Base-by-base conservation (phyloP, 2,113 vertebrate genomes). In the Piaya cayana region DNA sequence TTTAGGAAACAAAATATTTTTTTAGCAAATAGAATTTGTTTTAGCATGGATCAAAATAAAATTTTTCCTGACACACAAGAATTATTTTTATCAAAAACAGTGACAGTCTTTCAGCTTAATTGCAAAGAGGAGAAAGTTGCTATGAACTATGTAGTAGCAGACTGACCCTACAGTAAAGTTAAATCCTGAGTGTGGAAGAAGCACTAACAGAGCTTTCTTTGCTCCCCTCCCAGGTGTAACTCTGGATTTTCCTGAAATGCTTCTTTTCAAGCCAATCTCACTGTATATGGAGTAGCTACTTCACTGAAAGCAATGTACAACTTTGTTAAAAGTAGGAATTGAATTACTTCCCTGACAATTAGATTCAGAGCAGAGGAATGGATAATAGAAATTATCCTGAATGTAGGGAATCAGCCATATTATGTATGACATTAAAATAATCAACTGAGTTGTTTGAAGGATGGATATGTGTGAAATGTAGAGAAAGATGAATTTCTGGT, bases 141-240 rank as follows among this genome's bases (percentile, higher is more conserved):
- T 74, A 5, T 19, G 63, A 71, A 23, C 55, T 37, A 32, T 16
- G 13, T 63, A 64, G n/a, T 93, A 74, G 92, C 56, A 95, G 75
- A 60, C 72, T 93, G 60, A 77, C 92, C 86, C 49, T 81, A 32
- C 30, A 71, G 80, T 47, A 88, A 90, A 86, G 67, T 22, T 81
- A 70, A 94, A 85, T 86, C 50, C 65, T 52, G 60, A 59, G 3
- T 67, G 37, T 89, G 56, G 60, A 94, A 75, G 75, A 76, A 64
- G 36, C 20, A 80, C 94, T 91, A 81, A 47, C 78, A 93, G 95
- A 96, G 27, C 72, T 95, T 95, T 95, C 52, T 65, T 94, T 95
- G 90, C 53, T 69, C 10, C 74, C 7, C 8, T 63, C 37, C 22
- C 50, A 37, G 36, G 12, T 36, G 8, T 34, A 93, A 62, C n/a